These are phyloP conservation scores for Thaumatotibia leucotreta DNA, from an alignment of 1,140 invertebrate genomes.

Conservation along the genomic window DNA sequence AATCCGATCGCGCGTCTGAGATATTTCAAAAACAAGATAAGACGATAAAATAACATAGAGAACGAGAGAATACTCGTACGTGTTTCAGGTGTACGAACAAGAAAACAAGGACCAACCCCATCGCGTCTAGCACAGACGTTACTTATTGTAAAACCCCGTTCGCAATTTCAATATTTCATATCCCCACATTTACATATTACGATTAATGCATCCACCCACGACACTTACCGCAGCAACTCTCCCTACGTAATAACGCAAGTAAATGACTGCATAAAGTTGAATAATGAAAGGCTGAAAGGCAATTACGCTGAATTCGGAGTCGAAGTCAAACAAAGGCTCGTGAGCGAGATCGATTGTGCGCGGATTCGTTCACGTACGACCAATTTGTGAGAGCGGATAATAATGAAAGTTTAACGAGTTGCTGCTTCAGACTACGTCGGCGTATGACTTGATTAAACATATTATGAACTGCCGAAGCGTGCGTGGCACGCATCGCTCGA, in stretches of 20 bases:
- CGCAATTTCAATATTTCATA: conserved; percentile 68
- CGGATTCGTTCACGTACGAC: conserved; percentile 71
- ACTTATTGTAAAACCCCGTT: conserved; percentile 45
- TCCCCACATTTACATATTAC: conserved; percentile 69
- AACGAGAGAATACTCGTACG: not conserved
- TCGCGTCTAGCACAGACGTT: conserved; percentile 21
- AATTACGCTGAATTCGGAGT: conserved; percentile 75
- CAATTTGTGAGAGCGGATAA: conserved; percentile 69
- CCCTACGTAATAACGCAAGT: conserved; percentile 72
- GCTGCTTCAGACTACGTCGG: conserved; percentile 39
- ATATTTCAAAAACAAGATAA: conserved; percentile 5
- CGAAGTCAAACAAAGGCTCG: conserved; percentile 72
- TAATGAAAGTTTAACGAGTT: conserved; percentile 73
- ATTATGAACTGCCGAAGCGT: conserved; percentile 44
- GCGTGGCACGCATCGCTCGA: conserved; percentile 3
- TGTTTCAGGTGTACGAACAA: conserved; percentile 15
- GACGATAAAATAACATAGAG: conserved; percentile 5
- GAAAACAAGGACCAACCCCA: conserved; percentile 30
- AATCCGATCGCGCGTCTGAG: conserved; percentile 4
- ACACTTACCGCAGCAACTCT: conserved; percentile 60
- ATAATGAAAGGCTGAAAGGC: conserved; percentile 75
- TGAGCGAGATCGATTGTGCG: conserved; percentile 68
- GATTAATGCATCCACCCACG: conserved; percentile 73
- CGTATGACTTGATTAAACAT: conserved; percentile 62
- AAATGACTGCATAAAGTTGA: conserved; percentile 75